Base-by-base conservation (phyloP, 2,797 vertebrate genomes). In the Gymnothorax reevesii region DNA sequence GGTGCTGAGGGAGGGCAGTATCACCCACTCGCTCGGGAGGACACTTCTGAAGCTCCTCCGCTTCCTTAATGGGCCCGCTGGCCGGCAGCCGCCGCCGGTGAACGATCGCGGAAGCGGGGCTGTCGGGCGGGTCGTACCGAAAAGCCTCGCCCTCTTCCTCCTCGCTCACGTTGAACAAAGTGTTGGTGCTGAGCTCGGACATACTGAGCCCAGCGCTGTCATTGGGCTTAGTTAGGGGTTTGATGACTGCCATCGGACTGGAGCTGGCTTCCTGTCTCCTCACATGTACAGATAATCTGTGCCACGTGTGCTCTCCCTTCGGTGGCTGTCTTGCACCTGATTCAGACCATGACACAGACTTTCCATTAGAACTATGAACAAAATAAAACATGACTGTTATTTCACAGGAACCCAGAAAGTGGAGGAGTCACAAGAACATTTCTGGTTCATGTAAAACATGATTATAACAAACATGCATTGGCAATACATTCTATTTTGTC, bases 301-400 rank as follows among this genome's bases (percentile, higher is more conserved):
- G 98, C 98, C 98, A 99, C 94, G 96, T 97, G 94, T 97, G 98
- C 95, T 98, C 97, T 89, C 97, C 98, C 93, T 96, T 98, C 95
- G 97, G 96, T 95, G 96, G 97, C 96, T 98, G 97, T 97, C 97
- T 98, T 97, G 98, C 97, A 97, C 99, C 98, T 98, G 98, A 97
- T 98, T 99, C 99, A 99, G 98, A 99, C 99, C 98, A 99, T 97
- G 98, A 99, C 97, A 99, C 97, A 98, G 98, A 99, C 98, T 99
- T 99, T 97, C 99, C 98, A 96, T 99, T 99, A 98, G 98, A 99
- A 99, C 99, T 99, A 98, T 95, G 96, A 98, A 99, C 94, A 97
- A 98, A 97, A 99, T 97, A 99, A 97, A 99, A 42, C 96, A 98
- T 93, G 94, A 91, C 92, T 96, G 94, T 97, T 97, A 97, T 95